Conservation (phyloP, 2,113 vertebrate species). For the Bubo bubo region DNA sequence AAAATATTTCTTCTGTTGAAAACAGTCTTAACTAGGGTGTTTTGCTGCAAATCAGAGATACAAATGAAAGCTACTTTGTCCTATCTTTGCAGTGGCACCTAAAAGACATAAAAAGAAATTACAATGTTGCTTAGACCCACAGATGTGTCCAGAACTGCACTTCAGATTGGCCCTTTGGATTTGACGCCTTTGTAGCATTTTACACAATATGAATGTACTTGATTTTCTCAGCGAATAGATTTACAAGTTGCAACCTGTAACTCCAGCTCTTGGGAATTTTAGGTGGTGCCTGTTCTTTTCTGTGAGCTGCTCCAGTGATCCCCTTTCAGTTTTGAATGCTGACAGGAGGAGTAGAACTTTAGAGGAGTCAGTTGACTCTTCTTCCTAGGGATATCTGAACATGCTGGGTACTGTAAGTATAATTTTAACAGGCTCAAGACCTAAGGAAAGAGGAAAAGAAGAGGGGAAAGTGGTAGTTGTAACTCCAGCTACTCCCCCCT, state of each 20-base stretch:
- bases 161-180: neutral
- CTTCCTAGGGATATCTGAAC: neutral
- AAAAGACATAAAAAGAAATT: neutral
- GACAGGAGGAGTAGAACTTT: neutral
- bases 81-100: neutral
- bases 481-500: neutral
- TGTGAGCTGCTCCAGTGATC: neutral
- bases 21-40: neutral
- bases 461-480: neutral
- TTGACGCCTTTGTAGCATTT: neutral
- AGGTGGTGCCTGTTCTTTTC: neutral
- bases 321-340: neutral
- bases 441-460: neutral
- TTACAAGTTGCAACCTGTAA: neutral
- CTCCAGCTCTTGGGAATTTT: neutral
- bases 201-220: neutral
- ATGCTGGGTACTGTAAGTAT: neutral
- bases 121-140: neutral
- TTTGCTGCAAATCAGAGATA: neutral
- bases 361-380: neutral
- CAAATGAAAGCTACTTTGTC: neutral
- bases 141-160: neutral
- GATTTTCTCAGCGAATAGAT: neutral
- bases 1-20: neutral
- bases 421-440: neutral